Conservation (phyloP, 1,140 invertebrate genomes). For the Saxidomus purpurata region DNA sequence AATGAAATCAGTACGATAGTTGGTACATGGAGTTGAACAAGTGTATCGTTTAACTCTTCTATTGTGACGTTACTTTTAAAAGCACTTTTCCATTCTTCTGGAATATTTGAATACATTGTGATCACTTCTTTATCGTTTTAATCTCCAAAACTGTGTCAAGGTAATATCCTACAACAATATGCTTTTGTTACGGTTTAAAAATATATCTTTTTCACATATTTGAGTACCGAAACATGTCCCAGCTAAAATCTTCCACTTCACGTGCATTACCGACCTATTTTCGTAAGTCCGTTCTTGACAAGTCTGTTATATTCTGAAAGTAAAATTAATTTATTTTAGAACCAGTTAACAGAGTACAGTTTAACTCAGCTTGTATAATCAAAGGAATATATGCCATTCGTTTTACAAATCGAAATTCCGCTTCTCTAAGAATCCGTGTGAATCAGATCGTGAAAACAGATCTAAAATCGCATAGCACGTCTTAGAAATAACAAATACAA, state of each 20-base stretch:
- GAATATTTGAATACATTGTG: conserved; percentile 58
- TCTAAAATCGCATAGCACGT: neutral
- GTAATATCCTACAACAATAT: no score
- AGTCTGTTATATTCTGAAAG: no score
- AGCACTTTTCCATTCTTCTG: conserved; percentile 1
- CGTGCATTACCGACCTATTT: no score
- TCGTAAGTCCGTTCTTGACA: no score
- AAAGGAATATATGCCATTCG: neutral
- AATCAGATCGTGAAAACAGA: neutral
- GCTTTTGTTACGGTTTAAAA: no score
- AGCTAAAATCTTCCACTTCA: no score
- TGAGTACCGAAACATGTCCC: no score
- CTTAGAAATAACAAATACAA: no score
- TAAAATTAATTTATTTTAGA: no score
- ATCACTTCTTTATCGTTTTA: neutral
- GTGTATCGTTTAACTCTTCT: conserved; percentile 29
- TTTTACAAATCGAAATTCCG: neutral
- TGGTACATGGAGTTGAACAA: conserved; percentile 48
- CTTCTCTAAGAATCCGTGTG: neutral
- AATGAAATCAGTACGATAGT: conserved; percentile 32
- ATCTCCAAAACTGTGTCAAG: neutral
- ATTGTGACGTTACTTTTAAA: conserved; percentile 25
- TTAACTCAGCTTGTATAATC: neutral
- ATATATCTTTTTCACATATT: no score
- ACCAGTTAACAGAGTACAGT: no score